These are phyloP conservation scores for Phyllostomus hastatus DNA, from an alignment of 2,113 vertebrate species.

Conservation along the genomic window DNA sequence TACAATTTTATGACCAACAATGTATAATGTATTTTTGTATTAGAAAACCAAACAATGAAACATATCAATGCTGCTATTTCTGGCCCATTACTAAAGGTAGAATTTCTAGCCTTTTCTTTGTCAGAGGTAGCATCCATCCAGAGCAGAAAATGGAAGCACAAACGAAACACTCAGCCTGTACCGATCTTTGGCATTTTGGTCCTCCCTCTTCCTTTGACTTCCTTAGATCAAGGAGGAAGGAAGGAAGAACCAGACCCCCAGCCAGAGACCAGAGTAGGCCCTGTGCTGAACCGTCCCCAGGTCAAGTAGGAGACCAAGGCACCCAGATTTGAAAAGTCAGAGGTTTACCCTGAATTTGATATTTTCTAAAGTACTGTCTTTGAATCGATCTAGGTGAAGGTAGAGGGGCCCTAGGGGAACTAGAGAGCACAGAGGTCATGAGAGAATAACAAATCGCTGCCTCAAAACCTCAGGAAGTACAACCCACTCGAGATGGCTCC, in stretches of 20 bases:
- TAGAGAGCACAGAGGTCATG: background rate
- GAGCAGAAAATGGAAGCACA: background rate
- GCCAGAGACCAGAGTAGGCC: background rate
- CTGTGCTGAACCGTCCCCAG: background rate
- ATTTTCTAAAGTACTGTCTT: background rate
- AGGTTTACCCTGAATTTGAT: background rate
- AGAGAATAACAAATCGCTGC: background rate
- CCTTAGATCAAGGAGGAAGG: no score
- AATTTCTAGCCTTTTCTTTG: background rate
- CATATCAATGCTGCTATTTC: background rate
- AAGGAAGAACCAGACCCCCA: background rate
- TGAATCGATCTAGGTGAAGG: background rate
- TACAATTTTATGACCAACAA: background rate
- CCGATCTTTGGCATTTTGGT: background rate
- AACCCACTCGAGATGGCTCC: rapidly evolving
- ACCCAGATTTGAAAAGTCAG: no score
- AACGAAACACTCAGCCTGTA: background rate
- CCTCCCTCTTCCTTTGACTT: background rate
- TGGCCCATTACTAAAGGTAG: background rate
- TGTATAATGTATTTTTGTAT: background rate
- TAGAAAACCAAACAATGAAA: background rate
- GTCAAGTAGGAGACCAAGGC: background rate
- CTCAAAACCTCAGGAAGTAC: background rate
- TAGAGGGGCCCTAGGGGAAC: background rate
- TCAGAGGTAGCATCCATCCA: background rate